phyloP scores from a whole-genome alignment of 2,888 invertebrate species.

The Cacoxenus indagator region DNA sequence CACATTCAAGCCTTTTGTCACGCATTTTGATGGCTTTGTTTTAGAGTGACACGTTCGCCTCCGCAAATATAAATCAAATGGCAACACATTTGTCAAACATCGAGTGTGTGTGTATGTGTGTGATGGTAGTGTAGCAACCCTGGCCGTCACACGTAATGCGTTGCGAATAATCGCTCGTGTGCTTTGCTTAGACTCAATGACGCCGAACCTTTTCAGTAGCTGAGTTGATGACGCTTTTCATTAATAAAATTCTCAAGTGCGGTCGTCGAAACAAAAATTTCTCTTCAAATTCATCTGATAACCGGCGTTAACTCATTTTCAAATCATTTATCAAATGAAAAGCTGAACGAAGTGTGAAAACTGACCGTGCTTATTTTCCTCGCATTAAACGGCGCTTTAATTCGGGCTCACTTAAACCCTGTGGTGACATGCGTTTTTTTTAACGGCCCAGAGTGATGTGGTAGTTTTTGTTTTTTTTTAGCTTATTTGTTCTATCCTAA shows the following conservation, averaged over 20 bases:
- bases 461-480: not conserved
- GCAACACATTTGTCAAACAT: not conserved
- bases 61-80: not conserved
- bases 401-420: not conserved
- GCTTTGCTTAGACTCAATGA: not conserved
- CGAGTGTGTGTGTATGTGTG: not conserved
- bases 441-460: not conserved
- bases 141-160: not conserved
- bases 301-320: constrained; percentile 14
- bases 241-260: constrained; percentile 13
- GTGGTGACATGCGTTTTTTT: constrained; percentile 1
- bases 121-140: not conserved
- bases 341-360: constrained; percentile 3
- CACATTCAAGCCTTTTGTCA: constrained; percentile 64
- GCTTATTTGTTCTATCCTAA: not conserved
- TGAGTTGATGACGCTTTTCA: not conserved
- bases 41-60: constrained; percentile 1
- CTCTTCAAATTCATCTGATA: not conserved
- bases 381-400: not conserved
- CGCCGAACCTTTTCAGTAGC: not conserved
- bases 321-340: constrained; percentile 4
- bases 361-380: constrained; percentile 9
- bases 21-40: constrained; percentile 38
- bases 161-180: not conserved
- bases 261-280: not conserved